Evolutionary conservation across 2,888 invertebrate species (phyloP).

Genomic region (Octonoba sinensis): DNA sequence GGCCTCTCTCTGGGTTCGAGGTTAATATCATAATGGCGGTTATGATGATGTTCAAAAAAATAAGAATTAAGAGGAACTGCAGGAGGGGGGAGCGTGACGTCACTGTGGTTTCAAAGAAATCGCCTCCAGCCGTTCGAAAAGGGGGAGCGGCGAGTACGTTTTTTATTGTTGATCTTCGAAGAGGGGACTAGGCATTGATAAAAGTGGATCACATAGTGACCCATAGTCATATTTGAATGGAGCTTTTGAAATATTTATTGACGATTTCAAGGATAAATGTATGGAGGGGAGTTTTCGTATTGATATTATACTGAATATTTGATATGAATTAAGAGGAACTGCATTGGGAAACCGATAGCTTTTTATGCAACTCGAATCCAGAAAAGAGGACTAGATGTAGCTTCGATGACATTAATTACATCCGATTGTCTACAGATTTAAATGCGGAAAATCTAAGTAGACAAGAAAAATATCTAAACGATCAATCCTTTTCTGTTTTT

Average conservation of each 20-base stretch:
- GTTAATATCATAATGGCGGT: constrained; percentile 63
- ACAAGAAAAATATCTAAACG: too few species aligned
- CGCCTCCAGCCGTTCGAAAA: constrained; percentile 33
- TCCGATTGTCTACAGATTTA: too few species aligned
- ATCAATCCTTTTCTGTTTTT: too few species aligned
- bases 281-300: background rate
- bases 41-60: constrained; percentile 53
- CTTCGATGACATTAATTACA: too few species aligned
- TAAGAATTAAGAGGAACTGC: constrained; percentile 44
- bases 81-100: constrained; percentile 44
- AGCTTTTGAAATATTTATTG: constrained; percentile 46
- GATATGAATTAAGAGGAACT: too few species aligned
- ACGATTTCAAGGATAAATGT: constrained; percentile 51
- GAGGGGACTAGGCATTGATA: constrained; percentile 41
- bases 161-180: constrained; percentile 11
- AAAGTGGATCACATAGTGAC: constrained; percentile 46
- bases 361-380: too few species aligned
- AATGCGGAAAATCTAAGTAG: too few species aligned
- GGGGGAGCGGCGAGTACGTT: background rate
- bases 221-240: constrained; percentile 45
- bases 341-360: too few species aligned
- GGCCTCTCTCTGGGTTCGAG: constrained; percentile 53
- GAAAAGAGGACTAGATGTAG: too few species aligned
- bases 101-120: constrained; percentile 63
- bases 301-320: too few species aligned